Evolutionary conservation across 2,797 vertebrate genomes (phyloP), one percentile per base, ranked within the genome.

Genomic region (Corythornis leucogaster): DNA sequence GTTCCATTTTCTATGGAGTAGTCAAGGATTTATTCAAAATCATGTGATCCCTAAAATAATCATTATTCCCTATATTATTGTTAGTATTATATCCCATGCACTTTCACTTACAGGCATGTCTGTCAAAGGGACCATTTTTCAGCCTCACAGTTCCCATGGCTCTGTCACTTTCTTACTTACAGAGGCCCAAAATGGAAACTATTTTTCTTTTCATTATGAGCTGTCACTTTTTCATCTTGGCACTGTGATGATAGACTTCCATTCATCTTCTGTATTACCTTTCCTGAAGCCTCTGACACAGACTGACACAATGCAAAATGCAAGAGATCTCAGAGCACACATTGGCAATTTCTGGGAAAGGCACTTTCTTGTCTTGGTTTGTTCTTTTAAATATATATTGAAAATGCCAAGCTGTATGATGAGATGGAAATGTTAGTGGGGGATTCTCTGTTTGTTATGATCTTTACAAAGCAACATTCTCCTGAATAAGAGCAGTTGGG

Each of bases 141-240:
- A 98, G 96, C 80, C 96, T 97, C 95, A 96, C 93, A 96, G 97
- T 97, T 98, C 97, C 97, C 97, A 97, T 97, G 97, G 97, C 97
- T 97, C 97, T 97, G 97, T 97, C 97, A 97, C 97, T 98, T 98
- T 97, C 97, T 98, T 98, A 98, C 98, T 98, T 98, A 98, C 98
- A 98, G 98, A 97, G 97, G 96, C 97, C 97, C 98, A 98, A 98
- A 98, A 98, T 98, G 98, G 98, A 98, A 98, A 98, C 98, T 97
- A 98, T 98, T 98, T 98, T 98, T 98, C 98, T 98, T 98, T 98
- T 98, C 98, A 98, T 98, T 98, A 98, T 97, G 97, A 98, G 97
- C 97, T 98, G 98, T 98, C 98, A 98, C 90, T 98, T 98, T 98
- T 98, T 98, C 98, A 98, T 98, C 98, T 98, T 98, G 97, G 97